phyloP scores from a whole-genome alignment of 2,113 vertebrate genomes.

The Gasterosteus aculeatus region DNA sequence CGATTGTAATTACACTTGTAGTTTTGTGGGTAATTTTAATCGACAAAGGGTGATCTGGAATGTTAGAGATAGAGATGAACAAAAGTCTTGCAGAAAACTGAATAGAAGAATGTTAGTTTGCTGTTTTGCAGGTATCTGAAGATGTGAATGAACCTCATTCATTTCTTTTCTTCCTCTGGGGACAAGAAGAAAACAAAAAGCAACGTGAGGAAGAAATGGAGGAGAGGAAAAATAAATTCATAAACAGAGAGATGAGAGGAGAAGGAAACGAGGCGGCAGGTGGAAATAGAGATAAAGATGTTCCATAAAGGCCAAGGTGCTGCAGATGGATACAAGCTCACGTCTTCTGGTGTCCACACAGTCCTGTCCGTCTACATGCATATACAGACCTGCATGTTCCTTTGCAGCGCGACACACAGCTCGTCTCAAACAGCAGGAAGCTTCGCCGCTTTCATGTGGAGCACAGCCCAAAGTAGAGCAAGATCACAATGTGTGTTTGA shows the following conservation, averaged over 20 bases:
- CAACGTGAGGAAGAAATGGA: neutral
- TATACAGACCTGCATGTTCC: constrained; percentile 68
- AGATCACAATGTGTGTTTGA: constrained; percentile 65
- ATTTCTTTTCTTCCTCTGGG: constrained; percentile 47
- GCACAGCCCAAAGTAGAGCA: constrained; percentile 82
- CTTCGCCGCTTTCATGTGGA: constrained; percentile 78
- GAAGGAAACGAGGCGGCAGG: constrained; percentile 16
- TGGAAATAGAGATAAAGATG: constrained; percentile 17
- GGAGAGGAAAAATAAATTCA: constrained; percentile 4
- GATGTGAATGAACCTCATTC: constrained; percentile 64
- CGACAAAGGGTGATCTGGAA: constrained; percentile 16
- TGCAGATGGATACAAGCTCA: constrained; percentile 61
- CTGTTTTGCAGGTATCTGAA: constrained; percentile 47
- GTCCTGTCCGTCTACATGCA: constrained; percentile 73
- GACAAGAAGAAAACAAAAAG: constrained; percentile 34
- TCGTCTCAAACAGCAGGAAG: constrained; percentile 77
- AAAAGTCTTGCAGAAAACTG: constrained; percentile 25
- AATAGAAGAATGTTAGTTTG: constrained; percentile 44
- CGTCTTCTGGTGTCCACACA: constrained; percentile 68
- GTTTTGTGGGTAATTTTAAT: constrained; percentile 49
- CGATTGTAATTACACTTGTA: constrained; percentile 46
- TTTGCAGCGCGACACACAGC: constrained; percentile 70
- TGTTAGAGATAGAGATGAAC: constrained; percentile 17
- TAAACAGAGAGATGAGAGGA: constrained; percentile 15
- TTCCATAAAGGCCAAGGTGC: constrained; percentile 50